phyloP scores from a whole-genome alignment of 2,797 vertebrate genomes.

The Pterois miles region DNA sequence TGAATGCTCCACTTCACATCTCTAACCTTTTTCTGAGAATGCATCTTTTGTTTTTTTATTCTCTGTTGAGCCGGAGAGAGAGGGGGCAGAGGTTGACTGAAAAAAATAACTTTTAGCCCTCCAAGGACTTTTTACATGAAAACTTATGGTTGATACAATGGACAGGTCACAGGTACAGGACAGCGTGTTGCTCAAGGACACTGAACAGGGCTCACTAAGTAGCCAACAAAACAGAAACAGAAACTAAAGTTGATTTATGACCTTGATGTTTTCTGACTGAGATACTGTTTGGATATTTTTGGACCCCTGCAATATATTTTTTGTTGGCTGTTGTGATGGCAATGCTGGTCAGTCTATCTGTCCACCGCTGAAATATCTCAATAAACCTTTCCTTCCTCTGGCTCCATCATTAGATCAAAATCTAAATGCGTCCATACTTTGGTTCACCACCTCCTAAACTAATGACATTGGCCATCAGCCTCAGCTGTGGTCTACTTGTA shows the following conservation, averaged over 20 bases:
- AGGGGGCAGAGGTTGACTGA: conserved; percentile 25
- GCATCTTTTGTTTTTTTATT: neutral
- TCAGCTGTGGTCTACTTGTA: neutral
- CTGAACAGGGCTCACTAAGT: neutral
- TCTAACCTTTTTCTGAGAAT: conserved; percentile 39
- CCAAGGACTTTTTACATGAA: conserved; percentile 29
- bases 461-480: neutral
- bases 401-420: accelerated
- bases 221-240: neutral
- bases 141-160: conserved; percentile 8
- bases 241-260: neutral
- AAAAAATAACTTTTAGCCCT: conserved; percentile 17
- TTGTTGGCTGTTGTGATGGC: no score
- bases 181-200: neutral
- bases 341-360: neutral
- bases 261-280: neutral
- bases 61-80: conserved; percentile 15
- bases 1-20: conserved; percentile 66
- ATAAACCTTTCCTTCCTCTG: neutral
- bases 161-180: neutral
- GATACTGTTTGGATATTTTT: neutral
- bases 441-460: neutral
- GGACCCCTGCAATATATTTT: no score
- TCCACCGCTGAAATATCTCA: neutral
- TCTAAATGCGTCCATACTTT: neutral